Evolutionary conservation across 1,140 invertebrate genomes (phyloP).

Genomic region (Ruditapes philippinarum): DNA sequence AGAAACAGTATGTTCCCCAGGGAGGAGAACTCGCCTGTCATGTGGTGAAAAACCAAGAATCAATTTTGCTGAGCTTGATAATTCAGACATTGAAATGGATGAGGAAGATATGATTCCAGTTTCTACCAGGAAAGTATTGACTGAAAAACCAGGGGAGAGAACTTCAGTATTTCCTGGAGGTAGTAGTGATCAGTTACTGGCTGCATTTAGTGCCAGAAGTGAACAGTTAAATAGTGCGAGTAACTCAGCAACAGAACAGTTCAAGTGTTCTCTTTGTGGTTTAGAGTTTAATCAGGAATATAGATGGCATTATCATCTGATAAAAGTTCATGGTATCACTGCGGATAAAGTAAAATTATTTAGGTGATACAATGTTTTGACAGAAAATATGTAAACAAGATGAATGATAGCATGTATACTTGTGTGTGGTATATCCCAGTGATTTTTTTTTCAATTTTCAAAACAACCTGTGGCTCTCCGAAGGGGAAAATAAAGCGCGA

Average conservation of each 20-base stretch:
- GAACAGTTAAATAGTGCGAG: background rate
- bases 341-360: conserved; percentile 19
- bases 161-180: background rate
- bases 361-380: conserved; percentile 10
- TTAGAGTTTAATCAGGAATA: conserved; percentile 65
- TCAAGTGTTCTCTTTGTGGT: conserved; percentile 56
- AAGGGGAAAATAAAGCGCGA: no score
- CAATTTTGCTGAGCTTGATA: conserved; percentile 61
- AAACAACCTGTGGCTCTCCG: no score
- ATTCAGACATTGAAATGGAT: conserved; percentile 53
- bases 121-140: background rate
- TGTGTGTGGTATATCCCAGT: background rate
- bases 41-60: conserved; percentile 46
- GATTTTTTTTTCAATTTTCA: no score
- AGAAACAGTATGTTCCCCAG: background rate
- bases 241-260: background rate
- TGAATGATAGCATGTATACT: background rate
- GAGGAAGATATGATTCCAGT: background rate
- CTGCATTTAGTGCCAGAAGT: background rate
- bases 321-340: conserved; percentile 53
- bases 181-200: background rate
- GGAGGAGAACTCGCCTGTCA: conserved; percentile 17
- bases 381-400: background rate
- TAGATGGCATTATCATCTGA: conserved; percentile 55
- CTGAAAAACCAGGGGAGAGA: background rate